phyloP scores from a whole-genome alignment of 2,888 invertebrate species.

The Euzophera pinguis region DNA sequence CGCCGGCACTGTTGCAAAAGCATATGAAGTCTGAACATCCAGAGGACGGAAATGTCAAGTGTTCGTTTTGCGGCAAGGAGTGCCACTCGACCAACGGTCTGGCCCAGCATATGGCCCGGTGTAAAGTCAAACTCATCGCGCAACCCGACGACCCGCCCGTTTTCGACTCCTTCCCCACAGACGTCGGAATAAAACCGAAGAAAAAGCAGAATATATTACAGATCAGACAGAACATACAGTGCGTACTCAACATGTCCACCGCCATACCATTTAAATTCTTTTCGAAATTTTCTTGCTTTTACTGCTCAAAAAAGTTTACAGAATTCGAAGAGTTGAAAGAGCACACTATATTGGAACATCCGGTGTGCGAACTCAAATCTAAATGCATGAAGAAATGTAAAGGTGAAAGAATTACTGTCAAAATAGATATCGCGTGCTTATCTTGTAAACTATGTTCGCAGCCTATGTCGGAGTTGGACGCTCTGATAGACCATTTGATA shows the following conservation, averaged over 20 bases:
- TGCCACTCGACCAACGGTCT: conserved; percentile 51
- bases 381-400: conserved; percentile 61
- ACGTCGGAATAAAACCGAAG: conserved; percentile 30
- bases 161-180: conserved; percentile 23
- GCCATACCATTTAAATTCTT: conserved; percentile 66
- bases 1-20: conserved; percentile 42
- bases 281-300: conserved; percentile 60
- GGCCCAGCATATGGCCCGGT: conserved; percentile 50
- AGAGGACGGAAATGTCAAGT: conserved; percentile 43
- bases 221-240: conserved; percentile 60
- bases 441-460: conserved; percentile 53
- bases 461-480: conserved; percentile 42
- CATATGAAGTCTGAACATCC: conserved; percentile 53
- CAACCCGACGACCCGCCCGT: conserved; percentile 23
- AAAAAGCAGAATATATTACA: conserved; percentile 51
- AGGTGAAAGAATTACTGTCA: conserved; percentile 58
- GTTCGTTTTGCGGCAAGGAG: conserved; percentile 53
- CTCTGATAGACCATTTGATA: conserved; percentile 58
- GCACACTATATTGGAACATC: conserved; percentile 54
- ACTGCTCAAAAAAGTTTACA: conserved; percentile 56
- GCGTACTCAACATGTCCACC: conserved; percentile 65
- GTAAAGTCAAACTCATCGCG: conserved; percentile 41
- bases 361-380: conserved; percentile 56
- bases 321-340: conserved; percentile 59
- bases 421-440: conserved; percentile 53